phyloP scores from a whole-genome alignment of 2,797 vertebrate species.

The Ceyx erithaca region DNA sequence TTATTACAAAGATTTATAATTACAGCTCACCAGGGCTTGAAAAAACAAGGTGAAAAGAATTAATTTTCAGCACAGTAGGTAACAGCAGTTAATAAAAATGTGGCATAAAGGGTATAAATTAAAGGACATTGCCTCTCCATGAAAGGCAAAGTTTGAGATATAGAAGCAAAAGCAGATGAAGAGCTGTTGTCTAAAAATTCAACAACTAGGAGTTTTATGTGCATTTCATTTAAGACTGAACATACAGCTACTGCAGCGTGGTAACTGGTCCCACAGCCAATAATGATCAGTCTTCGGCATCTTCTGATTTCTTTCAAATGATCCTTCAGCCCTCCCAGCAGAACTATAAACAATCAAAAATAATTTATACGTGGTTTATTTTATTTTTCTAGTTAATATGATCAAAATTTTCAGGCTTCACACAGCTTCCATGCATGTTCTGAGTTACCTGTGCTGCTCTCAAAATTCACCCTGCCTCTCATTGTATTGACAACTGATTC shows the following conservation, averaged over 20 bases:
- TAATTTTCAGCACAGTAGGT: not conserved
- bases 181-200: not conserved
- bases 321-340: conserved; percentile 93
- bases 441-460: conserved; percentile 86
- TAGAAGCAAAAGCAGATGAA: not conserved
- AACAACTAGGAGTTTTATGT: not conserved
- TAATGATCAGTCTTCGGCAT: conserved; percentile 91
- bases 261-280: conserved; percentile 96
- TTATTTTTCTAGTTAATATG: not conserved
- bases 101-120: not conserved
- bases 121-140: not conserved
- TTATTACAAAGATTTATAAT: not conserved
- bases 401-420: not conserved
- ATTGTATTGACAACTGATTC: conserved; percentile 97
- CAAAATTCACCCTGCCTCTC: conserved; percentile 94
- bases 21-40: not conserved
- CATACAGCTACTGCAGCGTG: conserved; percentile 94
- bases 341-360: conserved; percentile 77
- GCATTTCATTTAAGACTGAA: conserved; percentile 13
- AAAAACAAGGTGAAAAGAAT: not conserved
- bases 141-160: not conserved
- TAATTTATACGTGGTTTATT: not conserved
- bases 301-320: conserved; percentile 95
- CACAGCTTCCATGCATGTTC: not conserved
- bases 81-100: not conserved